These are phyloP conservation scores for Scortum barcoo DNA, from an alignment of 2,113 vertebrate species.

Conservation along the genomic window DNA sequence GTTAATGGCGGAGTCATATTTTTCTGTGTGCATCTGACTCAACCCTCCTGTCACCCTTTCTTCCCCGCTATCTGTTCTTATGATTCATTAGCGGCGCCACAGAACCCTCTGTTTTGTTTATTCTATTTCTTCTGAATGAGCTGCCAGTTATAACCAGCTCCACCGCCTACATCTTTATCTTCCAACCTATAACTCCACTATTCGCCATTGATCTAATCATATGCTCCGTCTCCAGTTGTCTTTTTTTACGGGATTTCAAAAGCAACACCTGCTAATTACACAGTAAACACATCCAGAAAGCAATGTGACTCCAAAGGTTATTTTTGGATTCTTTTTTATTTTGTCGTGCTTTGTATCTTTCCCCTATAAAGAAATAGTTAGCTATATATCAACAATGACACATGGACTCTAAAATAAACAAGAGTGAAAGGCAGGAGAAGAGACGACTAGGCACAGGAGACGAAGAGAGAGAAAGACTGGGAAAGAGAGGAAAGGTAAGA, in stretches of 20 bases:
- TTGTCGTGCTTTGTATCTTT: constrained; percentile 88
- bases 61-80: constrained; percentile 57
- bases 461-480: constrained; percentile 70
- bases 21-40: constrained; percentile 70
- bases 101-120: constrained; percentile 61
- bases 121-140: constrained; percentile 54
- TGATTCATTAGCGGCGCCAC: constrained; percentile 65
- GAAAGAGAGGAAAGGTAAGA: constrained; percentile 72
- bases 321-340: constrained; percentile 84
- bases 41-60: constrained; percentile 53
- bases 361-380: constrained; percentile 89
- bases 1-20: constrained; percentile 83
- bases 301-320: constrained; percentile 44
- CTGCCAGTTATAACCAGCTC: constrained; percentile 53
- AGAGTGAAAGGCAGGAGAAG: constrained; percentile 79
- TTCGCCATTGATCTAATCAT: constrained; percentile 67
- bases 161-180: constrained; percentile 55
- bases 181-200: constrained; percentile 47
- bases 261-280: constrained; percentile 60
- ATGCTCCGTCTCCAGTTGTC: constrained; percentile 51
- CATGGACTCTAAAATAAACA: constrained; percentile 84
- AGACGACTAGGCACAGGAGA: constrained; percentile 80
- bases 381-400: constrained; percentile 89
- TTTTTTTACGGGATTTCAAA: constrained; percentile 52
- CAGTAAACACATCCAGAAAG: constrained; percentile 51